Conservation (phyloP, 2,113 vertebrate species). For the Sceloporus tristichus region DNA sequence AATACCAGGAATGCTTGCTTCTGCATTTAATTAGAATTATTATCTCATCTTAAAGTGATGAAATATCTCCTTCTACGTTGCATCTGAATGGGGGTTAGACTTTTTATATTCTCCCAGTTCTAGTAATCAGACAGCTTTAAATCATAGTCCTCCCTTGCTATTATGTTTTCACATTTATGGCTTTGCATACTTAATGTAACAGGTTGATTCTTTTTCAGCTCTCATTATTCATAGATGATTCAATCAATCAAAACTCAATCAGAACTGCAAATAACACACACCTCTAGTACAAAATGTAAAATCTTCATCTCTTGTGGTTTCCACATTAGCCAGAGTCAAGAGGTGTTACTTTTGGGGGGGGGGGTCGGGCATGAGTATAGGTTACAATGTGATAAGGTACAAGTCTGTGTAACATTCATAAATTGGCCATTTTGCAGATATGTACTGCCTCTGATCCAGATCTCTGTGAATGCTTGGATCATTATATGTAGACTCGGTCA, state of each 20-base stretch:
- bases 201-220: constrained; percentile 59
- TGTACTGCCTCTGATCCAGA: too few relatives aligned
- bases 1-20: constrained; percentile 54
- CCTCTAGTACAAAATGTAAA: too few relatives aligned
- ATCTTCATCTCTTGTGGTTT: constrained; percentile 5
- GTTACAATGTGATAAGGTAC: neutral
- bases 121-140: constrained; percentile 64
- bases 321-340: neutral
- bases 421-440: too few relatives aligned
- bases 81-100: constrained; percentile 51
- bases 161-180: constrained; percentile 67
- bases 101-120: constrained; percentile 59
- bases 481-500: neutral
- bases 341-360: neutral
- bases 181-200: constrained; percentile 70
- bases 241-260: neutral
- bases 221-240: constrained; percentile 64
- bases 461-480: neutral
- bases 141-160: constrained; percentile 60
- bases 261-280: neutral
- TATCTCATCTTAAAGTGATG: constrained; percentile 52
- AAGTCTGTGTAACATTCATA: neutral
- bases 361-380: too few relatives aligned
- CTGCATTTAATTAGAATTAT: constrained; percentile 61
- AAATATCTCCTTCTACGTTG: constrained; percentile 54